Evolutionary conservation across 1,140 invertebrate genomes (phyloP), one percentile per base, ranked within the genome.

Genomic region (Druon quercuslanigerum): DNA sequence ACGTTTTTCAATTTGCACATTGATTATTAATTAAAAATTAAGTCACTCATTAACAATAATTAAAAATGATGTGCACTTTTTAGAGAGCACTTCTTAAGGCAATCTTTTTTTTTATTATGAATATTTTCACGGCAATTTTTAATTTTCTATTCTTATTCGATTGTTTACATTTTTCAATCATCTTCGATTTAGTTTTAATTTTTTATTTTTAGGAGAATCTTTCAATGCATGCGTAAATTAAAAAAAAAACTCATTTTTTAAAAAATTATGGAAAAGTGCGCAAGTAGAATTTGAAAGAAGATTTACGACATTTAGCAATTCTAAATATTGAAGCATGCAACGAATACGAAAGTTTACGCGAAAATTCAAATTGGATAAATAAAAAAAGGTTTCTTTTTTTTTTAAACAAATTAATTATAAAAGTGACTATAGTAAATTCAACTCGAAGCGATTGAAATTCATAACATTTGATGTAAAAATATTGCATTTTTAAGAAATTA

Each of bases 291-390:
- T 6, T 9, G 25, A 66, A 66, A 5, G 20, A 66, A 66, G 25
- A 25, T 20, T 25, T 33, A 33, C 20, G 14, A 60, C 25, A 60
- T 60, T 60, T 13, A 40, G 52, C 52, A 54, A 19, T 46, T 66
- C 33, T 66, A 66, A 66, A 66, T 66, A 46, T 46, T 25, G 14
- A 66, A 66, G 60, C 60, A 66, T 66, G 60, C 60, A 66, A 66
- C 14, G 54, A 19, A 56, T 56, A 46, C 1, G 7, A 5, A n/a
- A 17, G 16, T 56, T 56, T 56, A 56, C 7, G 4, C 25, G 4
- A 33, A 33, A 33, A 33, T 33, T 33, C 25, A 33, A 33, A 33
- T 33, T 33, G 25, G 25, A 33, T 33, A 72, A 72, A 17, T 19
- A 51, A 50, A 72, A 72, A 51, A 51, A 74, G 33, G 46, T 16